Base-by-base conservation (phyloP, 2,113 vertebrate genomes). In the Tachysurus fulvidraco region DNA sequence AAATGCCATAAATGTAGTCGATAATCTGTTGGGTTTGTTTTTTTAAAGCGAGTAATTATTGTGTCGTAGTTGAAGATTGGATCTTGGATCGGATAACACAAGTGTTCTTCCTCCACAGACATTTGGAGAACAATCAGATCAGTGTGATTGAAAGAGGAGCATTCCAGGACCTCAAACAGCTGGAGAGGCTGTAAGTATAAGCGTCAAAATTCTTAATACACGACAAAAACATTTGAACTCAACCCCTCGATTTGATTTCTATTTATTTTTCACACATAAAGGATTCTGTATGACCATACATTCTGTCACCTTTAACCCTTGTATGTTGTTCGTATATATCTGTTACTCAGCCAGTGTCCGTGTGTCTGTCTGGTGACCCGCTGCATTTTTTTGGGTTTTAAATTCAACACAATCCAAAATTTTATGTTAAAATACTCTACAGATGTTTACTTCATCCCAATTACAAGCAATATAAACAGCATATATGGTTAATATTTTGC, bases 111-210 rank as follows among this genome's bases (percentile, higher is more conserved):
- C 52, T 3, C 90, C 81, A 3, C 90, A 99, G 98, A 71, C 98
- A 99, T 91, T 95, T 99, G 94, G 98, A 98, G 94, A 97, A 99
- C 92, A 99, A 99, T 94, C 98, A 99, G 91, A 96, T 99, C 93
- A 99, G 95, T 54, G 93, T 98, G 87, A 96, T 99, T 3, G 98
- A 99, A 93, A 95, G 98, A 94, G 98, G 98, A 92, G 96, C 98
- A 23, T 99, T 99, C 93, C 98, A 99, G 92, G 98, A 99, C 91
- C 96, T 99, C 88, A 96, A 98, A 88, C 96, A 98, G 94, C 96
- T 99, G 13, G 98, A 99, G 88, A 94, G 98, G 88, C 94, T 99
- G 98, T 99, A 92, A 99, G 98, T 98, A 88, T 71, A 55, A 60
- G 64, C 50, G 36, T 41, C 54, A 67, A 9, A 36, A 12, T 7